Percentiles rank a stretch among this genome's conserved stretches.
Evolutionary conservation across 1,140 invertebrate genomes (phyloP).

Genomic region (Atta colombica): DNA sequence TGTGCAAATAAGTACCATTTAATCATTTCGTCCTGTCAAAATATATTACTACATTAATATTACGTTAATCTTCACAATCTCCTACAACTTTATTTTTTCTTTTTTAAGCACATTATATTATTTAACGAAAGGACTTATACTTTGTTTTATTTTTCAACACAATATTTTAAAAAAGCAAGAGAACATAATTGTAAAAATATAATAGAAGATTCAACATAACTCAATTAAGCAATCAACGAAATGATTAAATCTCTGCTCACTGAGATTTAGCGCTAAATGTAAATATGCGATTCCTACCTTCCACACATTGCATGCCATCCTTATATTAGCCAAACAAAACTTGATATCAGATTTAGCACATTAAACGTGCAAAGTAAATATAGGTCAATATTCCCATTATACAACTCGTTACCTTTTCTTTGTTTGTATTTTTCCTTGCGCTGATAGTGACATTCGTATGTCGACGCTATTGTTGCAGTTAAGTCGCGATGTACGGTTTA

Average conservation of each 20-base stretch:
- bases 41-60: neutral
- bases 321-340: slow-evolving; percentile 7
- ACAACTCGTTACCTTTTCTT: neutral
- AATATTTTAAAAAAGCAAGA: neutral
- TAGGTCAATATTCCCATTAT: slow-evolving; percentile 40
- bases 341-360: slow-evolving; percentile 13
- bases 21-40: neutral
- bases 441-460: slow-evolving; percentile 11
- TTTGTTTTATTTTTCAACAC: neutral
- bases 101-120: neutral
- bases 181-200: neutral
- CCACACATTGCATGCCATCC: slow-evolving; percentile 16
- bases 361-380: neutral
- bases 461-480: slow-evolving; percentile 8
- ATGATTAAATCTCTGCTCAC: neutral
- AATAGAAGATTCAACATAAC: neutral
- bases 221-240: neutral
- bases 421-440: slow-evolving; percentile 38
- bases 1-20: neutral
- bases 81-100: neutral
- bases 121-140: neutral
- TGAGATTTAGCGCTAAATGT: neutral
- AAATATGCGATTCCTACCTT: neutral
- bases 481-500: neutral
- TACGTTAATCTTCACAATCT: neutral